Evolutionary conservation across 2,797 vertebrate species (phyloP).

Genomic region (Notamacropus eugenii): DNA sequence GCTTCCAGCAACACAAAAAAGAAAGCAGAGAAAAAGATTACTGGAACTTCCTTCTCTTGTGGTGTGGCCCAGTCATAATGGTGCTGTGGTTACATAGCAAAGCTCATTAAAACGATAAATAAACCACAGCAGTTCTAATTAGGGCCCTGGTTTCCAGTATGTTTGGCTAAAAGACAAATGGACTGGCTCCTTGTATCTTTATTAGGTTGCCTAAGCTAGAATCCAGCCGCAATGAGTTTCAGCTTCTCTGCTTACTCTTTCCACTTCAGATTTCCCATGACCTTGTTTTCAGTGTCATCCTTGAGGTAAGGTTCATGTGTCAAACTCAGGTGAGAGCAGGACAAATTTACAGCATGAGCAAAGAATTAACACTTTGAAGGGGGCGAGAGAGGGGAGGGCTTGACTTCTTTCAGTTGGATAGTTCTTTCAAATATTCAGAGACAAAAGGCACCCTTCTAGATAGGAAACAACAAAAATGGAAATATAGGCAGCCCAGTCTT

Average conservation of each 20-base stretch:
- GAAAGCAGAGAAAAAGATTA: slow-evolving; percentile 40
- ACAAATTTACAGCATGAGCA: background rate
- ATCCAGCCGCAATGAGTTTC: background rate
- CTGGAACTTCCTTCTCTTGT: slow-evolving; percentile 71
- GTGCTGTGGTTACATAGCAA: slow-evolving; percentile 56
- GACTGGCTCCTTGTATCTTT: background rate
- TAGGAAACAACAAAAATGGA: background rate
- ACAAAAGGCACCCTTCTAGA: slow-evolving; percentile 12
- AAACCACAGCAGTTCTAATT: slow-evolving; percentile 61
- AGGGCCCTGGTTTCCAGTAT: background rate
- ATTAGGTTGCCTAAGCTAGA: slow-evolving; percentile 7
- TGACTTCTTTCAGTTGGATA: background rate
- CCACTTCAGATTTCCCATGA: background rate
- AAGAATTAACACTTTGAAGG: background rate
- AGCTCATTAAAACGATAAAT: slow-evolving; percentile 74
- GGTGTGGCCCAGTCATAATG: slow-evolving; percentile 55
- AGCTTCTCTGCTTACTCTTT: background rate
- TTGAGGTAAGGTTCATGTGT: accelerated
- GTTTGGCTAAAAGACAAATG: background rate
- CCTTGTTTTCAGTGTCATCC: background rate
- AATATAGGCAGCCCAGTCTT: background rate
- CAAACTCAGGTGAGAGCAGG: too few species aligned
- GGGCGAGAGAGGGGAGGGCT: accelerated
- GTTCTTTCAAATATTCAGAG: background rate
- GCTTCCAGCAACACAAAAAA: slow-evolving; percentile 74